Conservation (phyloP, 2,888 invertebrate genomes). For the Schrankia costaestrigalis region DNA sequence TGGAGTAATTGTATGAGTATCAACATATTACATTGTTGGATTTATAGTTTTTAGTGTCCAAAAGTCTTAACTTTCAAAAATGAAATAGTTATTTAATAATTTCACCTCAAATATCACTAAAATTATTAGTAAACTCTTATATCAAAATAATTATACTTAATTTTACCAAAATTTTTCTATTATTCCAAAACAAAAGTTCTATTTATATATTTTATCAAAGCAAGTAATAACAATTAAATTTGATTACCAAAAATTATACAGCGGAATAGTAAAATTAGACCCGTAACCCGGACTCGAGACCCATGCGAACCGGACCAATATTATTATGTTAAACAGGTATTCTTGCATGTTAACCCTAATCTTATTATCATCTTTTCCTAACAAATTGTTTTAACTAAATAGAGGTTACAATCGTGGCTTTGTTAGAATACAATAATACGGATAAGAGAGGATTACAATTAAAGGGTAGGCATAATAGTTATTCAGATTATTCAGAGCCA, state of each 20-base stretch:
- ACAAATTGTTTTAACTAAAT: constrained; percentile 26
- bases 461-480: constrained; percentile 6
- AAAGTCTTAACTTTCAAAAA: too few species aligned
- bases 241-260: constrained; percentile 2
- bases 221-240: constrained; percentile 2
- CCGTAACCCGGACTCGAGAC: constrained; percentile 2
- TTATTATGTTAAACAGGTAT: constrained; percentile 24
- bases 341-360: constrained; percentile 23
- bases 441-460: constrained; percentile 29
- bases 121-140: too few species aligned
- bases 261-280: constrained; percentile 9
- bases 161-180: too few species aligned
- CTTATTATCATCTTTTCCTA: constrained; percentile 22
- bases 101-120: too few species aligned
- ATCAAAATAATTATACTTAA: too few species aligned
- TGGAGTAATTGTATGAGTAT: too few species aligned
- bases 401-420: constrained; percentile 9
- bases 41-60: too few species aligned
- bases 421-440: constrained; percentile 28
- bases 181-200: too few species aligned
- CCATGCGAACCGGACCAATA: constrained; percentile 12
- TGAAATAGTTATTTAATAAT: too few species aligned
- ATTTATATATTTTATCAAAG: background rate
- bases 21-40: too few species aligned
- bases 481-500: background rate